Percentiles rank a stretch among this genome's conserved stretches.
Evolutionary conservation across 1,140 invertebrate genomes (phyloP).

Genomic region (Drosophila seguyi): DNA sequence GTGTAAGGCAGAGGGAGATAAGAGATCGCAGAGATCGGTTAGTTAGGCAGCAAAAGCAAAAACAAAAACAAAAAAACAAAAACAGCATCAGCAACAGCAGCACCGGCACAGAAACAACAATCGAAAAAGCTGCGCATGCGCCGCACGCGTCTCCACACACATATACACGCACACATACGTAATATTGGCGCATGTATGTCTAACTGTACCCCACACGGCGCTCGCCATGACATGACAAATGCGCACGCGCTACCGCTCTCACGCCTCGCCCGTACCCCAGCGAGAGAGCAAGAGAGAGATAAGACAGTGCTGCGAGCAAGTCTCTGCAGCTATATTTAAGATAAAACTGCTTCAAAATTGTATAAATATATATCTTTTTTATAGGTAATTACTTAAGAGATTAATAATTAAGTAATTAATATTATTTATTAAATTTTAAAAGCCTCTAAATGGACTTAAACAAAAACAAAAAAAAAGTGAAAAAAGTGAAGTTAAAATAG

Average conservation of each 20-base stretch:
- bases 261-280: not conserved
- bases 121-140: slow-evolving; percentile 64
- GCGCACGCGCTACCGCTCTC: slow-evolving; percentile 55
- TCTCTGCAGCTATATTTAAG: slow-evolving; percentile 3
- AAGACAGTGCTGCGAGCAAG: not conserved
- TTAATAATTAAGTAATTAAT: not conserved
- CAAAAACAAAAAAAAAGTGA: not conserved
- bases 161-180: slow-evolving; percentile 23
- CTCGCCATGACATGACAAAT: slow-evolving; percentile 35
- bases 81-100: not conserved
- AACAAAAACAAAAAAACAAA: not conserved
- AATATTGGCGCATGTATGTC: slow-evolving; percentile 61
- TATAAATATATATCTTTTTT: not conserved
- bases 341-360: not conserved
- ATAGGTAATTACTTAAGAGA: not conserved
- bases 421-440: not conserved
- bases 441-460: not conserved
- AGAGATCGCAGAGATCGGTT: slow-evolving; percentile 32
- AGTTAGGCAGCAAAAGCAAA: slow-evolving; percentile 19
- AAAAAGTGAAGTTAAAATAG: not conserved
- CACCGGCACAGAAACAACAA: slow-evolving; percentile 10
- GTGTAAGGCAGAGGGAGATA: slow-evolving; percentile 49
- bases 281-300: not conserved
- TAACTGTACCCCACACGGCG: slow-evolving; percentile 56
- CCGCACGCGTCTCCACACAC: slow-evolving; percentile 59